phyloP scores from a whole-genome alignment of 1,140 invertebrate genomes.

The Vanessa tameamea region DNA sequence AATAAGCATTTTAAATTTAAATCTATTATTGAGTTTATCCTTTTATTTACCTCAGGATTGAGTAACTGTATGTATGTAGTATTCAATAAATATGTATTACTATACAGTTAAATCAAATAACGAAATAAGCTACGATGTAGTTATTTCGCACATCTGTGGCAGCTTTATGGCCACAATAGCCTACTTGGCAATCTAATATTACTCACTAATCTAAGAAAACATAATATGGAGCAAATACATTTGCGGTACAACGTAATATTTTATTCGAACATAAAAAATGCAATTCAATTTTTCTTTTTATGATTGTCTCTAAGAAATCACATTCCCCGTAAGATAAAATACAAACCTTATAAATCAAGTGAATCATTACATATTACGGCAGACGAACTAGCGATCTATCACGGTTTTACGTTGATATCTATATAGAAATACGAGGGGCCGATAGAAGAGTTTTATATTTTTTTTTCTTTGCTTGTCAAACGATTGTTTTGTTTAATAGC shows the following conservation, averaged over 20 bases:
- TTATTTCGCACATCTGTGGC: slow-evolving; percentile 18
- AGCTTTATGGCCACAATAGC: slow-evolving; percentile 27
- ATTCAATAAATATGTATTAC: slow-evolving; percentile 1
- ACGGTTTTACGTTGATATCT: no score
- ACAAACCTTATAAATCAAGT: background rate
- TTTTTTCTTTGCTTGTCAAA: no score
- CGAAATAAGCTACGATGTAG: slow-evolving; percentile 20
- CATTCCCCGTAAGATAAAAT: background rate
- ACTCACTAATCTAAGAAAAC: slow-evolving; percentile 6
- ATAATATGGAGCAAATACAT: background rate
- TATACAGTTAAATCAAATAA: slow-evolving; percentile 21
- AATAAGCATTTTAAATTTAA: no score
- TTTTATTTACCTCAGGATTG: no score
- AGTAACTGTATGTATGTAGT: background rate
- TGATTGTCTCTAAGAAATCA: background rate
- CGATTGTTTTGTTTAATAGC: no score
- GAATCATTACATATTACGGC: background rate
- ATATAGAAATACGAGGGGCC: no score
- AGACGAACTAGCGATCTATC: no score
- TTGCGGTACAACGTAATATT: background rate
- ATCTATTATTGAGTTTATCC: no score
- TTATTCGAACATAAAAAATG: background rate
- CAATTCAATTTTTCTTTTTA: slow-evolving; percentile 3
- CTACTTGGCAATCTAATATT: slow-evolving; percentile 24
- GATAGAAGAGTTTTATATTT: no score